Evolutionary conservation across 2,888 invertebrate species (phyloP).

Genomic region (Athalia circularis): DNA sequence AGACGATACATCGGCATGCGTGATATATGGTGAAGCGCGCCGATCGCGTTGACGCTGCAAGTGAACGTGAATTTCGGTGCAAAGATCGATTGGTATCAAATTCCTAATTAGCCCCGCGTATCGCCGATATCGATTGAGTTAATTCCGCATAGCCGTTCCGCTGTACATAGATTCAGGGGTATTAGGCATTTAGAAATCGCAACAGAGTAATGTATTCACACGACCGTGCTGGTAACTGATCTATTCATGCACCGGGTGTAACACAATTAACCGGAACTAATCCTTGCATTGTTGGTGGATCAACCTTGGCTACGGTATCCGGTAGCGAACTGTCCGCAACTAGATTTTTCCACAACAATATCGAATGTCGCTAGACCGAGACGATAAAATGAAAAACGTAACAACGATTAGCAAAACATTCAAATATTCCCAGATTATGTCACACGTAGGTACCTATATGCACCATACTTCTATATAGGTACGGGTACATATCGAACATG

Average conservation of each 20-base stretch:
- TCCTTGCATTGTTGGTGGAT: constrained; percentile 23
- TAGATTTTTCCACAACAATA: neutral
- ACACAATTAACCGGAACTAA: constrained; percentile 39
- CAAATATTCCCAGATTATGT: neutral
- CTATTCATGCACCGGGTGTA: constrained; percentile 1
- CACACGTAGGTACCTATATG: too few relatives aligned
- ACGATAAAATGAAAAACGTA: neutral
- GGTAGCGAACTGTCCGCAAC: constrained; percentile 14
- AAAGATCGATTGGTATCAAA: neutral
- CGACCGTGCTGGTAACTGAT: neutral
- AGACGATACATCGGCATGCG: too few relatives aligned
- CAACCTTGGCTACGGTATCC: constrained; percentile 39
- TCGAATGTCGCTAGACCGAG: constrained; percentile 7
- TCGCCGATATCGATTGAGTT: neutral
- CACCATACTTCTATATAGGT: neutral
- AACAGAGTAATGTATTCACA: constrained; percentile 9
- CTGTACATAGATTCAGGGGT: neutral
- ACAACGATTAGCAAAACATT: neutral
- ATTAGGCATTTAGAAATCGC: neutral
- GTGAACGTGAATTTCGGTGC: neutral
- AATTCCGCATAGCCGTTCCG: too few relatives aligned
- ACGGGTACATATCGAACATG: neutral
- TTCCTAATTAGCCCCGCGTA: neutral
- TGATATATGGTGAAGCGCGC: neutral
- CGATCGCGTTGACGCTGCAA: neutral